Evolutionary conservation across 2,113 vertebrate genomes (phyloP).

Genomic region (Rhodinocichla rosea): DNA sequence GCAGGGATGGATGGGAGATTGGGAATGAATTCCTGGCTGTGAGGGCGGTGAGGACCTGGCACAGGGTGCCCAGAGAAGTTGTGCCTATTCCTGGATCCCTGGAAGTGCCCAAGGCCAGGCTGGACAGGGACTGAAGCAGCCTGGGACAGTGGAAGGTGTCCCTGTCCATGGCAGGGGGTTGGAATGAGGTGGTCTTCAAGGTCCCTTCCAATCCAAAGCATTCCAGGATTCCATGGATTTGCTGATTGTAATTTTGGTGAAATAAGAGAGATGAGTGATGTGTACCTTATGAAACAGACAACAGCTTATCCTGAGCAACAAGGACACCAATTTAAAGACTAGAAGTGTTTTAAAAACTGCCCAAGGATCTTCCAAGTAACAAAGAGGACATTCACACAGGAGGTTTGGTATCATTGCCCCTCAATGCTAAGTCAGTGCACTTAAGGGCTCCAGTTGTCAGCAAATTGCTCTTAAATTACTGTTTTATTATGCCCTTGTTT

Average conservation of each 20-base stretch:
- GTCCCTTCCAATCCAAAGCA: background rate
- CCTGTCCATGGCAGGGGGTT: background rate
- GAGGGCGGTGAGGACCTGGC: accelerated
- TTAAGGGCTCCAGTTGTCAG: constrained; percentile 51
- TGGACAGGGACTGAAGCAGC: accelerated
- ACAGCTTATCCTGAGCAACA: constrained; percentile 11
- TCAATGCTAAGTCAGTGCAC: background rate
- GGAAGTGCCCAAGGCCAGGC: accelerated
- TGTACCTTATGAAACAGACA: constrained; percentile 10
- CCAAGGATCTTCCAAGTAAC: constrained; percentile 26
- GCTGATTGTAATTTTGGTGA: background rate
- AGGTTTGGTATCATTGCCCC: background rate
- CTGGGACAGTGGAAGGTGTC: background rate
- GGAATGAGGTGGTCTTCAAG: accelerated
- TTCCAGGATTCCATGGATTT: background rate
- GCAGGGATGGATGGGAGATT: accelerated
- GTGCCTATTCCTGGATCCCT: background rate
- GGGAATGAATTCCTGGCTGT: accelerated
- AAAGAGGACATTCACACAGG: constrained; percentile 3
- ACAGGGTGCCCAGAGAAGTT: background rate
- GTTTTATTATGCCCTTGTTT: constrained; percentile 64
- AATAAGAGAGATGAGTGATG: background rate
- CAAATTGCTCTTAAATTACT: constrained; percentile 59
- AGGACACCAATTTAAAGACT: constrained; percentile 40
- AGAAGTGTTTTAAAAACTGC: background rate